phyloP scores from a whole-genome alignment of 2,113 vertebrate species.

The Oreochromis tanganicae region DNA sequence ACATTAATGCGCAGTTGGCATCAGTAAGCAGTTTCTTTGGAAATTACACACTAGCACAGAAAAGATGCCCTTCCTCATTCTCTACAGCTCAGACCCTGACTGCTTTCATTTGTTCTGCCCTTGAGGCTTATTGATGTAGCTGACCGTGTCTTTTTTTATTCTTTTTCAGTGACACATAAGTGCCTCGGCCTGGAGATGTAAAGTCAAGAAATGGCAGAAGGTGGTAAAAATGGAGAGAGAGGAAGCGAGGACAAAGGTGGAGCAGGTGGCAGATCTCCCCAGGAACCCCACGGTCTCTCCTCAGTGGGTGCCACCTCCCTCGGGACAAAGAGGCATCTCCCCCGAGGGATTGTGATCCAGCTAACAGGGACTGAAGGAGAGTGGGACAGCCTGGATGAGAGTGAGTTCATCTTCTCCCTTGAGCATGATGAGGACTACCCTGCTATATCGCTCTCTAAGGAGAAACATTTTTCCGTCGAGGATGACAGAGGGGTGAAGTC shows the following conservation, averaged over 20 bases:
- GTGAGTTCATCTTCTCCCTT: conserved; percentile 64
- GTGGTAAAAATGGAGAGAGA: conserved; percentile 27
- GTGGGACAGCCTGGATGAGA: conserved; percentile 59
- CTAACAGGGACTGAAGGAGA: conserved; percentile 70
- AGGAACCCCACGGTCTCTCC: not conserved
- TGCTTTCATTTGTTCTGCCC: not conserved
- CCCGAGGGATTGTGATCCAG: conserved; percentile 72
- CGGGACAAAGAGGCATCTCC: conserved; percentile 39
- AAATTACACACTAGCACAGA: conserved; percentile 5
- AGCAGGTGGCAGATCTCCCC: not conserved
- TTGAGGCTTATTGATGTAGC: not conserved
- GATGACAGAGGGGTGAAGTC: conserved; percentile 34
- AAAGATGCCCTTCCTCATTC: not conserved
- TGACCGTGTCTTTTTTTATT: conserved; percentile 27
- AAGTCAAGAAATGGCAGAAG: conserved; percentile 74
- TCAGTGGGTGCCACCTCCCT: not conserved
- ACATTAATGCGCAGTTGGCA: not conserved
- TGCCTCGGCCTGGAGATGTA: conserved; percentile 41
- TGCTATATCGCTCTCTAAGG: conserved; percentile 42
- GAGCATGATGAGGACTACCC: conserved; percentile 63
- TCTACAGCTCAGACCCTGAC: not conserved
- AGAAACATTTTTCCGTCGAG: conserved; percentile 33
- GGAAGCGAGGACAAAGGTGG: not conserved
- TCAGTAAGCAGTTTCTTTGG: conserved; percentile 1
- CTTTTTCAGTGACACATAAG: conserved; percentile 27